phyloP scores from a whole-genome alignment of 2,113 vertebrate species.

The Ammodytes marinus region DNA sequence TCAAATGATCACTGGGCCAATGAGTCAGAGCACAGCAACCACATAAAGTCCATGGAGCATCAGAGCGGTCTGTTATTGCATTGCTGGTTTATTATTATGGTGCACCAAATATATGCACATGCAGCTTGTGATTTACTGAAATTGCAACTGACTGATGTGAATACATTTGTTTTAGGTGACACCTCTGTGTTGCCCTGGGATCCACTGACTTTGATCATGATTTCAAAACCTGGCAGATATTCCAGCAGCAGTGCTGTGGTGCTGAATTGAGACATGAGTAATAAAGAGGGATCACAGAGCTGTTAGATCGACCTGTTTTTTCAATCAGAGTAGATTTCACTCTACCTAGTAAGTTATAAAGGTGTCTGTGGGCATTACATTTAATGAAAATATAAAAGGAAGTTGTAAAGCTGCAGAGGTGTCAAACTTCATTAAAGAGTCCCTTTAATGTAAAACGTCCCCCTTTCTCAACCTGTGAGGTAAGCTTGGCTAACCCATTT shows the following conservation, averaged over 20 bases:
- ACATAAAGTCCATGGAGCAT: constrained; percentile 5
- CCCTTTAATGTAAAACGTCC: not conserved
- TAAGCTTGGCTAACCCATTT: not conserved
- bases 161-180: not conserved
- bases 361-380: not conserved
- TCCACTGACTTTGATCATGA: constrained; percentile 50
- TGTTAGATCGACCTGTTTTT: not conserved
- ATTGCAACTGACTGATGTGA: constrained; percentile 10
- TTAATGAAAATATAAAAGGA: not conserved
- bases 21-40: constrained; percentile 29
- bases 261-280: constrained; percentile 19
- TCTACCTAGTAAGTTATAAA: not conserved
- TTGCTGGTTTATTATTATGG: constrained; percentile 16
- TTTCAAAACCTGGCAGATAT: constrained; percentile 56
- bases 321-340: not conserved
- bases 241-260: constrained; percentile 7
- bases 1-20: not conserved
- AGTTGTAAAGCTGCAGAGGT: not conserved
- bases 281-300: constrained; percentile 20
- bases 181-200: constrained; percentile 5
- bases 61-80: not conserved
- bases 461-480: not conserved
- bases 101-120: not conserved
- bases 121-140: constrained; percentile 13
- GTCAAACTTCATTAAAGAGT: not conserved